Evolutionary conservation across 2,888 invertebrate genomes (phyloP), one percentile per base, ranked within the genome.

Genomic region (Lordiphosa fenestrarum): DNA sequence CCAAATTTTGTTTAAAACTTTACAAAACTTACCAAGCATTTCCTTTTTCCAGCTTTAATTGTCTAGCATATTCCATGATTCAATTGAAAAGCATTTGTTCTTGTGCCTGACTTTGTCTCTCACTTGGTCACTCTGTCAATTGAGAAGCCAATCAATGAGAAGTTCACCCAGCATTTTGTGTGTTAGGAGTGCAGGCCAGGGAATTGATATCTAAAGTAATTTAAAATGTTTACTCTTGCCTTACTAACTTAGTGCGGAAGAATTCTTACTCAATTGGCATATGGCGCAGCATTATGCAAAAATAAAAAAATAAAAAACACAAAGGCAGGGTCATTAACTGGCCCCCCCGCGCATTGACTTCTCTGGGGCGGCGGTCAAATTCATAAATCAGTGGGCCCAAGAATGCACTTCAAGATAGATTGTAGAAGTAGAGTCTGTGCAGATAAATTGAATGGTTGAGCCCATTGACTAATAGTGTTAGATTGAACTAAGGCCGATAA

Each of bases 391-490:
- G 81, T 56, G 50, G 41, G 60, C 30, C 33, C 6, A 64, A 80
- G 84, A 84, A 83, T 76, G 76, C 81, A 80, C 53, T 61, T 54
- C 55, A 38, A 56, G 46, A 60, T 66, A 25, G 36, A 56, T 54
- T 46, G 60, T 72, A 69, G 65, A 65, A 35, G 23, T 41, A 39
- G 50, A 42, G 44, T 44, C 65, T 42, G 58, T 44, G 48, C 58
- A 64, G 78, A 77, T 77, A 84, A 77, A 77, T 77, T 77, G 82
- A 84, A 25, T 25, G 25, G 25, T 84, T 62, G 76, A 83, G 80
- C 30, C 82, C 75, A 81, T 77, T 77, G 77, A 77, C 77, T 77
- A 77, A 77, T 77, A 84, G 77, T 82, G 84, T 77, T 77, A 77
- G 77, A 80, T 84, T 69, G 66, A 53, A 47, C 42, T 60, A 52